Conservation (phyloP, 2,797 vertebrate species). For the Vultur gryphus region DNA sequence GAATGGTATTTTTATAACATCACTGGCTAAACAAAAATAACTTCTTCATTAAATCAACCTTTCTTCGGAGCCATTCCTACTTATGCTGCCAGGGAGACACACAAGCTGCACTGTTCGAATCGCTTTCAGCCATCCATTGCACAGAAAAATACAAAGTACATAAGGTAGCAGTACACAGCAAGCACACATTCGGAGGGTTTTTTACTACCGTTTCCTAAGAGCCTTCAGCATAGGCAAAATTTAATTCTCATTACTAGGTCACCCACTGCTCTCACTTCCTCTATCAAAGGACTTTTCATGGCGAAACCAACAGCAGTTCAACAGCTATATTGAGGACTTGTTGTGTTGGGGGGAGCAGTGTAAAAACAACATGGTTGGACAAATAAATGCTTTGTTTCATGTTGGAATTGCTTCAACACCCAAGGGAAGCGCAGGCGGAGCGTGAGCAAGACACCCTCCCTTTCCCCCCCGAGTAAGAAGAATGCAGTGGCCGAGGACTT, state of each 20-base stretch:
- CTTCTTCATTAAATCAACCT: neutral
- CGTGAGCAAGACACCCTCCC: neutral
- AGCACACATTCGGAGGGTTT: neutral
- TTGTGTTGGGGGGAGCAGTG: neutral
- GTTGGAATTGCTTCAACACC: neutral
- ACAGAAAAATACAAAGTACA: accelerated
- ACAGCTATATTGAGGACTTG: neutral
- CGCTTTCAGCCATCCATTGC: neutral
- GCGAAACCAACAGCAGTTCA: neutral
- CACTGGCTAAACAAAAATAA: neutral
- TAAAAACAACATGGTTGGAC: neutral
- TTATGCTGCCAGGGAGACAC: neutral
- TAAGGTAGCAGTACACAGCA: neutral
- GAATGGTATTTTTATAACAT: neutral
- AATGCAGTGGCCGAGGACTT: neutral
- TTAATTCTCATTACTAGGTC: neutral
- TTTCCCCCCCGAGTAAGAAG: neutral
- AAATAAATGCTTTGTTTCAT: slow-evolving; percentile 20
- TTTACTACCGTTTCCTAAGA: neutral
- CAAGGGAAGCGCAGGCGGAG: neutral
- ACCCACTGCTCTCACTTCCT: neutral
- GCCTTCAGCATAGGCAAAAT: neutral
- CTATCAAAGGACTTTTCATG: neutral
- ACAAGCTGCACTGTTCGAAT: neutral
- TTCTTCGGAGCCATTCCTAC: neutral